phyloP scores from a whole-genome alignment of 2,888 invertebrate species.

The Andrena chrysosceles region DNA sequence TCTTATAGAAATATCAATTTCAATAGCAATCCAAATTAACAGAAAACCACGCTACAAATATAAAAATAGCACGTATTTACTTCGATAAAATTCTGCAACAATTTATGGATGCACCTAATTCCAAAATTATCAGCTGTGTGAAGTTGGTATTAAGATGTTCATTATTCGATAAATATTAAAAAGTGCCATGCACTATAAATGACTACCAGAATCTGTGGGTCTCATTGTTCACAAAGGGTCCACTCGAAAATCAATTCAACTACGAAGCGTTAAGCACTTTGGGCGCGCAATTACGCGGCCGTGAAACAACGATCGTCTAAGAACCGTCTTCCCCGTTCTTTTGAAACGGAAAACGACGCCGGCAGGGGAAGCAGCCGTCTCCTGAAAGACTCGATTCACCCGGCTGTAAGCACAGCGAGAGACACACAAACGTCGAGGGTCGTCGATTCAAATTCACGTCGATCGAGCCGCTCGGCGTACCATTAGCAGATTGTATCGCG shows the following conservation, averaged over 20 bases:
- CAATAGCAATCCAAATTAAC: too few species aligned
- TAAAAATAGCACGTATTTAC: too few species aligned
- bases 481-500: slow-evolving; percentile 82
- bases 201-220: not conserved
- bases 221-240: slow-evolving; percentile 30
- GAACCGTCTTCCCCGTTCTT: slow-evolving; percentile 54
- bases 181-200: not conserved
- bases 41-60: too few species aligned
- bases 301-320: slow-evolving; percentile 70
- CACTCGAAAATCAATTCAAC: slow-evolving; percentile 54
- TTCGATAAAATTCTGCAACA: too few species aligned
- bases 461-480: slow-evolving; percentile 70
- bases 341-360: slow-evolving; percentile 60
- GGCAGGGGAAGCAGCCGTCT: slow-evolving; percentile 27
- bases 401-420: slow-evolving; percentile 56
- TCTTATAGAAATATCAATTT: too few species aligned
- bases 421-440: slow-evolving; percentile 44
- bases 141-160: too few species aligned
- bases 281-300: slow-evolving; percentile 31
- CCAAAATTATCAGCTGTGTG: too few species aligned
- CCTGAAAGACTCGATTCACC: slow-evolving; percentile 65
- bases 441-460: slow-evolving; percentile 72
- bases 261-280: slow-evolving; percentile 52
- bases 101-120: too few species aligned
- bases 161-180: too few species aligned